Conservation (phyloP, 2,797 vertebrate species). For the Phrynocephalus guinanensis region DNA sequence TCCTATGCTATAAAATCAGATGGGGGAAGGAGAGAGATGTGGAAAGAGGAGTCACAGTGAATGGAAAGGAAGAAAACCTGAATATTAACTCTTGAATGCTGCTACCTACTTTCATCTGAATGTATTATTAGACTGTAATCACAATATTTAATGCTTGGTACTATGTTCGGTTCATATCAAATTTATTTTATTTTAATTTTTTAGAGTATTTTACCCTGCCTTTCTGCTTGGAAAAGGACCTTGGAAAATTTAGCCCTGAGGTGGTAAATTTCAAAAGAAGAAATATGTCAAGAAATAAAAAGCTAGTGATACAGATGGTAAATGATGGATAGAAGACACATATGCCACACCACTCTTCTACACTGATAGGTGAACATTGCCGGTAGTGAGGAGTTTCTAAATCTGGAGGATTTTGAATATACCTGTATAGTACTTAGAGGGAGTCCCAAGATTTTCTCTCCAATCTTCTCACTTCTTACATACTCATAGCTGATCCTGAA, state of each 20-base stretch:
- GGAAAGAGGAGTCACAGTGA: no score
- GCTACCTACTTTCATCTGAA: background rate
- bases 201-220: no score
- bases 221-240: no score
- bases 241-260: background rate
- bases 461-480: no score
- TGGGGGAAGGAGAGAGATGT: background rate
- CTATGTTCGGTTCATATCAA: background rate
- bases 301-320: background rate
- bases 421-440: no score
- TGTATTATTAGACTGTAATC: background rate
- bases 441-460: no score
- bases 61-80: conserved; percentile 39
- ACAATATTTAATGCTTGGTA: background rate
- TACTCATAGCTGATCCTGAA: no score
- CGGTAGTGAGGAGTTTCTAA: no score
- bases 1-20: conserved; percentile 54
- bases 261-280: background rate
- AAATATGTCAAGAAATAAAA: background rate
- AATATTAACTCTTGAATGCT: conserved; percentile 23
- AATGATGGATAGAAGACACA: background rate
- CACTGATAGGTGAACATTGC: no score
- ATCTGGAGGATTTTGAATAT: no score
- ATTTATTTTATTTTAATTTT: no score
- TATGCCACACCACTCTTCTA: background rate